Percentiles rank a stretch among this genome's conserved stretches.
phyloP scores from a whole-genome alignment of 1,140 invertebrate species.

The Steinernema feltiae region DNA sequence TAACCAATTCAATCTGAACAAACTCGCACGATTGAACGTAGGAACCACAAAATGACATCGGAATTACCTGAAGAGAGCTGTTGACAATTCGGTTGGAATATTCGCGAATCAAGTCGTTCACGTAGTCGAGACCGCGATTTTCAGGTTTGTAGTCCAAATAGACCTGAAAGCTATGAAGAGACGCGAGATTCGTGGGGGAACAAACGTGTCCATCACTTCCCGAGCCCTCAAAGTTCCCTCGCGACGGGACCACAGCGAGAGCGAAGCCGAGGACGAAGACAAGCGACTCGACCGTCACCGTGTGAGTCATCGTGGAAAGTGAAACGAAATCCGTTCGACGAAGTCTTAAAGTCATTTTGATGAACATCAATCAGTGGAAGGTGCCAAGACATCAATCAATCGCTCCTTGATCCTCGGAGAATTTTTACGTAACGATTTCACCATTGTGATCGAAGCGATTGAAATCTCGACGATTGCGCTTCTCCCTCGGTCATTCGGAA shows the following conservation, averaged over 20 bases:
- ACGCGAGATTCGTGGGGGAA: not conserved
- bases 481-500: too few relatives aligned
- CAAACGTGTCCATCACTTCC: not conserved
- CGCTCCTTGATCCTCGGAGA: not conserved
- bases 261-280: not conserved
- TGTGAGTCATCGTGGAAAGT: not conserved
- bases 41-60: not conserved
- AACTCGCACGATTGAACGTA: too few relatives aligned
- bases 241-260: not conserved
- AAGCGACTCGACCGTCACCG: not conserved
- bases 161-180: not conserved
- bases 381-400: not conserved
- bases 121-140: not conserved
- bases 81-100: not conserved
- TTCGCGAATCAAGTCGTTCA: not conserved
- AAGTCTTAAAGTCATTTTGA: not conserved
- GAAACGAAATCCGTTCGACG: not conserved
- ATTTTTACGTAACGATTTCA: too few relatives aligned
- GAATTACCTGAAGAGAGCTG: not conserved
- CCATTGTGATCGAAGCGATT: too few relatives aligned
- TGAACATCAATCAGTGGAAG: not conserved
- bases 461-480: too few relatives aligned
- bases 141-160: slow-evolving; percentile 8
- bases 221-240: not conserved
- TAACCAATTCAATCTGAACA: not conserved